phyloP scores from a whole-genome alignment of 2,113 vertebrate genomes.

The Butorides virescens region DNA sequence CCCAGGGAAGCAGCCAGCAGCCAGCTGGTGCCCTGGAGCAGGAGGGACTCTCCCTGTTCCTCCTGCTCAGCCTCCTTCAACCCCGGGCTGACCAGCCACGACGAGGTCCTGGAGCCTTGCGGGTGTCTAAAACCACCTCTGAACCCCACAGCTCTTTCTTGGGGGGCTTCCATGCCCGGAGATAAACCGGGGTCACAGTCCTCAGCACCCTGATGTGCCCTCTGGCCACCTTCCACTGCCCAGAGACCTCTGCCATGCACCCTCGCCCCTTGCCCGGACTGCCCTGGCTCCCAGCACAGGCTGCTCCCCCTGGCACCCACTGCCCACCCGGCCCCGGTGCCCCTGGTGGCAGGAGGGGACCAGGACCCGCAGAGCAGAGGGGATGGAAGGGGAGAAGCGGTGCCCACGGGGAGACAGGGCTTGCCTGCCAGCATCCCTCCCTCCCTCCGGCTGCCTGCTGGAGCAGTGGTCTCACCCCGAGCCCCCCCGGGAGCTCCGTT shows the following conservation, averaged over 20 bases:
- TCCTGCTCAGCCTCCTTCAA: not conserved
- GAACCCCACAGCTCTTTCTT: not conserved
- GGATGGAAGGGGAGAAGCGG: not conserved
- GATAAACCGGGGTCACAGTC: not conserved
- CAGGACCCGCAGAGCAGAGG: not conserved
- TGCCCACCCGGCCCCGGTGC: not conserved
- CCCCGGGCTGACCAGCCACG: not conserved
- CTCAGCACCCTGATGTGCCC: not conserved
- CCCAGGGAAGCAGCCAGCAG: not conserved
- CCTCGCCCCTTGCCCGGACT: accelerated
- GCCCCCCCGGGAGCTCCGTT: accelerated
- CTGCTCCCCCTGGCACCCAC: not conserved
- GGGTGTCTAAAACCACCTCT: not conserved
- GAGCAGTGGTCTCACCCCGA: not conserved
- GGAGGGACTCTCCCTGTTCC: not conserved
- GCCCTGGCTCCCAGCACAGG: too few species aligned
- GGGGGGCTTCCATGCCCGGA: not conserved
- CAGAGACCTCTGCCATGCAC: too few species aligned
- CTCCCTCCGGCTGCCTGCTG: not conserved
- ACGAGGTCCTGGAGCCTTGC: not conserved
- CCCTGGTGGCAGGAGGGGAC: not conserved
- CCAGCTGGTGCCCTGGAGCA: not conserved
- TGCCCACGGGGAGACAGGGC: accelerated
- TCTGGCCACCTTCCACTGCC: not conserved
- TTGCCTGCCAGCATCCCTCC: not conserved